Conservation (phyloP, 2,797 vertebrate species). For the Sarcophilus harrisii region DNA sequence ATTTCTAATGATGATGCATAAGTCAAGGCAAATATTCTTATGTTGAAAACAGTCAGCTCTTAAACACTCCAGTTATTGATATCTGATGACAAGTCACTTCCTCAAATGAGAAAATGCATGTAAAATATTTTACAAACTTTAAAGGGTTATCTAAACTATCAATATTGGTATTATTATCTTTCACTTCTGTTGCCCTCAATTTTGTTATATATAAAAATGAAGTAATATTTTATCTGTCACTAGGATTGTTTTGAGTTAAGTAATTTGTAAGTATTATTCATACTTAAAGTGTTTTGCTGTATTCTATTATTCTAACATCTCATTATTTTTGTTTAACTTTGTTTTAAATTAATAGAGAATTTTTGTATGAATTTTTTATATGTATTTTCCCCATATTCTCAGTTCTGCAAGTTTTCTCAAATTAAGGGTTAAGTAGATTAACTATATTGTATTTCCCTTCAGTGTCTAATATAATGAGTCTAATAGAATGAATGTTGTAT, state of each 20-base stretch:
- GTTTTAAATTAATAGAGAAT: background rate
- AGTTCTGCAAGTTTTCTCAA: background rate
- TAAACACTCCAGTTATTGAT: background rate
- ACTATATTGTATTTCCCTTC: background rate
- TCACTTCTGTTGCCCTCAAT: background rate
- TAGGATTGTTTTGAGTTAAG: background rate
- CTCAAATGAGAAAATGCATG: background rate
- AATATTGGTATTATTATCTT: background rate
- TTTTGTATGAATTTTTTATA: background rate
- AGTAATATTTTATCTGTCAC: background rate
- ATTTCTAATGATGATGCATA: slow-evolving; percentile 4
- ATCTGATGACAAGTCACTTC: background rate
- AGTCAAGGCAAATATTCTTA: background rate
- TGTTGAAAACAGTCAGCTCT: background rate
- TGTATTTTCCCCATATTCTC: background rate
- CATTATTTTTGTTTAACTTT: background rate
- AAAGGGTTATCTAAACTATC: background rate
- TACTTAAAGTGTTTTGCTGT: background rate
- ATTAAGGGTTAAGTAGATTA: background rate
- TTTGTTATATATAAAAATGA: background rate
- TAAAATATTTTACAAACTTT: background rate
- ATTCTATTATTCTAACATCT: background rate
- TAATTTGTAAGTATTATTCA: background rate
- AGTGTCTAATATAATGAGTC: background rate
- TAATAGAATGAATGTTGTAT: background rate